Evolutionary conservation across 2,888 invertebrate species (phyloP).

Genomic region (Zootermopsis nevadensis): DNA sequence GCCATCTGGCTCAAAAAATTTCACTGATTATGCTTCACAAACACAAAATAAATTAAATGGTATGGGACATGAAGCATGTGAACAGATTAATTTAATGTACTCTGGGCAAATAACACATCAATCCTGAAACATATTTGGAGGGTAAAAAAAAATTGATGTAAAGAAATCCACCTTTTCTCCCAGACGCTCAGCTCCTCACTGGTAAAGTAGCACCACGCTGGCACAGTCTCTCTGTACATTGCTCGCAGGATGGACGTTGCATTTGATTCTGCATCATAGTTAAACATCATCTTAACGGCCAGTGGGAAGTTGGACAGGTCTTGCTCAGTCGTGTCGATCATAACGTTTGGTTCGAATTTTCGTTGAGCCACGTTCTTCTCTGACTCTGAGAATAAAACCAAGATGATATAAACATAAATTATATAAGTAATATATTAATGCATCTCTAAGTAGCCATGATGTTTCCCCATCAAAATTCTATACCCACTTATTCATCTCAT

Average conservation of each 20-base stretch:
- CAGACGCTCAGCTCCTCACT: constrained; percentile 66
- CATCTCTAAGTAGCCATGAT: too few species aligned
- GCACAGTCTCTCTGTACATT: constrained; percentile 86
- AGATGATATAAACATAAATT: background rate
- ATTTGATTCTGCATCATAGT: constrained; percentile 87
- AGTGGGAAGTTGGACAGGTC: constrained; percentile 67
- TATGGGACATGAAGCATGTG: too few species aligned
- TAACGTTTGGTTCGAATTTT: background rate
- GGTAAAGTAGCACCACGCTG: constrained; percentile 67
- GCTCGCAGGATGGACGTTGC: constrained; percentile 79
- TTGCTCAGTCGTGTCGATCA: background rate
- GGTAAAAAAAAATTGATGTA: background rate
- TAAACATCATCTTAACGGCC: constrained; percentile 93
- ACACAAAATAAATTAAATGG: too few species aligned
- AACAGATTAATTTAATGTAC: too few species aligned
- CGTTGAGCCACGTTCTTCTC: background rate
- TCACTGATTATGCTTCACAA: too few species aligned
- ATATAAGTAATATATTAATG: too few species aligned
- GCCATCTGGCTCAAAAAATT: too few species aligned
- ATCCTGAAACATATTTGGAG: too few species aligned
- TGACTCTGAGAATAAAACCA: background rate
- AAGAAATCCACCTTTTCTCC: constrained; percentile 64
- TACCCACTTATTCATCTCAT: too few species aligned
- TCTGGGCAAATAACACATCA: too few species aligned
- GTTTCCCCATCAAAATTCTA: too few species aligned